Evolutionary conservation across 2,888 invertebrate genomes (phyloP).

Genomic region (Aromia moschata): DNA sequence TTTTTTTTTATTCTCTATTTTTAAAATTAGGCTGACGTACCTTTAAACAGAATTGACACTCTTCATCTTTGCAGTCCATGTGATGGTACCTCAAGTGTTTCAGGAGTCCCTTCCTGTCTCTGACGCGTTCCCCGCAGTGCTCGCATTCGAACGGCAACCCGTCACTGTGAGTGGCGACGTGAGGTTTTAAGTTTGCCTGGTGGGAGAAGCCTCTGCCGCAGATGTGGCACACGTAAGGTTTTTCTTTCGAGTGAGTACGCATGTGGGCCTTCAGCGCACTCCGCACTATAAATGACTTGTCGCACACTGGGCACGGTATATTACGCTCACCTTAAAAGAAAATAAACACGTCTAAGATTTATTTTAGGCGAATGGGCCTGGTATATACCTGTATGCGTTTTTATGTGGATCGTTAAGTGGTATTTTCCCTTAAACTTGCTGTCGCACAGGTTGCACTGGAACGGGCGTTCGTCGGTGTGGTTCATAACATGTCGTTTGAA

Average conservation of each 20-base stretch:
- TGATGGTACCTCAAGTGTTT: constrained; percentile 5
- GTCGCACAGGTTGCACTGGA: constrained; percentile 7
- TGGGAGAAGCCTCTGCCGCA: constrained; percentile 18
- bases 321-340: constrained; percentile 8
- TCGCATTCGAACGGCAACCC: constrained; percentile 8
- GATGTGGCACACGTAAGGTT: constrained; percentile 13
- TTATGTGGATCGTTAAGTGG: constrained; percentile 7
- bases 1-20: no score
- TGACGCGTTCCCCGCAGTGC: constrained; percentile 13
- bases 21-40: no score
- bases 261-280: constrained; percentile 15
- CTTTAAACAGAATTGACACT: constrained; percentile 6
- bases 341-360: neutral
- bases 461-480: constrained; percentile 10
- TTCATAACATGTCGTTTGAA: constrained; percentile 4
- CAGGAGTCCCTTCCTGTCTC: constrained; percentile 13
- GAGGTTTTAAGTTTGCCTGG: constrained; percentile 8
- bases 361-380: neutral
- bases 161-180: constrained; percentile 10
- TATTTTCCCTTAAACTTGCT: constrained; percentile 14
- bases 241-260: constrained; percentile 19
- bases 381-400: constrained; percentile 12
- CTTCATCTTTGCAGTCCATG: constrained; percentile 1
- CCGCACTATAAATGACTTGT: constrained; percentile 12
- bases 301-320: constrained; percentile 4